Conservation (phyloP, 2,888 invertebrate species). For the Cabera pusaria region DNA sequence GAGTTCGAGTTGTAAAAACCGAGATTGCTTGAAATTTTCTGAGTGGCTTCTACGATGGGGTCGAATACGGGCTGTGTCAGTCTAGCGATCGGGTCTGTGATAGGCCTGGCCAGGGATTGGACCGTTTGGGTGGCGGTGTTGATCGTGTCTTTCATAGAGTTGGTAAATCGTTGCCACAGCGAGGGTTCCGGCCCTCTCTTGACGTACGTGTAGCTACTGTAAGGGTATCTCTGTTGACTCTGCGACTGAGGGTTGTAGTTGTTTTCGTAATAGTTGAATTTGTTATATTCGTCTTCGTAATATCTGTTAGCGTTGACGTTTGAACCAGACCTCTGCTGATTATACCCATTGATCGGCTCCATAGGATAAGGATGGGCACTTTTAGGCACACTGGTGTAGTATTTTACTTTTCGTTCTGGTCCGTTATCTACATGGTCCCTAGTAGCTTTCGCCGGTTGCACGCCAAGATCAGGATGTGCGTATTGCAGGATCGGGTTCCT, state of each 20-base stretch:
- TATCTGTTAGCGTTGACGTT: slow-evolving; percentile 69
- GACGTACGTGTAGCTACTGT: slow-evolving; percentile 84
- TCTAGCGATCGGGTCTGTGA: slow-evolving; percentile 83
- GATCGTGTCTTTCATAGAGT: slow-evolving; percentile 88
- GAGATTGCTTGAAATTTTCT: slow-evolving; percentile 90
- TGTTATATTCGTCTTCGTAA: slow-evolving; percentile 78
- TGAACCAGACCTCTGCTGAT: slow-evolving; percentile 70
- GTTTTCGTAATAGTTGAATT: slow-evolving; percentile 82
- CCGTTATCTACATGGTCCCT: slow-evolving; percentile 56
- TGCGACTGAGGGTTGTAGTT: slow-evolving; percentile 53
- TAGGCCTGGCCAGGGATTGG: slow-evolving; percentile 85
- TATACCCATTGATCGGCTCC: slow-evolving; percentile 72
- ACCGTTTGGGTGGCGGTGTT: slow-evolving; percentile 88
- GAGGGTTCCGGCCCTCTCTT: slow-evolving; percentile 85
- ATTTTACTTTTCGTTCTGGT: slow-evolving; percentile 69
- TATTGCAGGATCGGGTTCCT: slow-evolving; percentile 90
- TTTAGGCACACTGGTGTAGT: slow-evolving; percentile 79
- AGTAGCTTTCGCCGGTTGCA: slow-evolving; percentile 87
- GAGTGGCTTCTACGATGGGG: slow-evolving; percentile 90
- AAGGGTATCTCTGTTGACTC: slow-evolving; percentile 74
- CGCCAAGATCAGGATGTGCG: slow-evolving; percentile 90
- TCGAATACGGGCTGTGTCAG: slow-evolving; percentile 87
- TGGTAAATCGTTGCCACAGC: slow-evolving; percentile 88
- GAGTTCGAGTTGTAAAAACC: slow-evolving; percentile 83
- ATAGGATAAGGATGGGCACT: slow-evolving; percentile 84